Evolutionary conservation across 2,888 invertebrate genomes (phyloP), one percentile per base, ranked within the genome.

Genomic region (Drosophila anomalata): DNA sequence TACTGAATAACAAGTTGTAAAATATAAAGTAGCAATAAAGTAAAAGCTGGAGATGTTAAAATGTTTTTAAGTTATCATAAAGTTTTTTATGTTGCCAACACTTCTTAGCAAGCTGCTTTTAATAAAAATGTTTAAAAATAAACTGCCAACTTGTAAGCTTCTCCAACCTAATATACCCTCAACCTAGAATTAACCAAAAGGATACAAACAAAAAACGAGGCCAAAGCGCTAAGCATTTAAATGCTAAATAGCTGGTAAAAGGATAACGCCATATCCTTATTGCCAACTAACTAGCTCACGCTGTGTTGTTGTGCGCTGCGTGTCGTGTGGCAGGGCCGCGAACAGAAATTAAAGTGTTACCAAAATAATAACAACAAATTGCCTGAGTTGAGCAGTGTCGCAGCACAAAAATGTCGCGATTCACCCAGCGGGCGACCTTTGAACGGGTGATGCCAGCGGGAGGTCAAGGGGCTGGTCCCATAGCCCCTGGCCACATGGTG

Each of bases 201-300:
- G 33, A 2, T 36, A 4, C 4, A 17, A 7, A 74, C 67, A 57
- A 78, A 73, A 41, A 73, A 68, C 39, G 51, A 36, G 42, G 68
- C 57, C 75, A 67, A 69, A 79, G 77, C 83, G 75, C 69, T 75
- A 72, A 75, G 63, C 84, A 84, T 86, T 86, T 84, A 88, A 88
- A 84, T 88, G 83, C 88, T 88, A 87, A 87, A 87, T 78, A 83
- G 86, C 84, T 84, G 84, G 84, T 83, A 88, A 87, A 88, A 79
- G 88, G 87, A 86, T 79, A 88, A 88, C 75, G 86, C 72, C 67
- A 79, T 75, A 83, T 87, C 85, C 87, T 74, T 73, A 84, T 73
- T 87, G 81, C 81, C 76, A 63, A 62, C 68, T 62, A 78, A 71
- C 69, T 73, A 73, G 73, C 69, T 66, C 60, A 58, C 69, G 51